Base-by-base conservation (phyloP, 2,797 vertebrate species). In the Staurois parvus region DNA sequence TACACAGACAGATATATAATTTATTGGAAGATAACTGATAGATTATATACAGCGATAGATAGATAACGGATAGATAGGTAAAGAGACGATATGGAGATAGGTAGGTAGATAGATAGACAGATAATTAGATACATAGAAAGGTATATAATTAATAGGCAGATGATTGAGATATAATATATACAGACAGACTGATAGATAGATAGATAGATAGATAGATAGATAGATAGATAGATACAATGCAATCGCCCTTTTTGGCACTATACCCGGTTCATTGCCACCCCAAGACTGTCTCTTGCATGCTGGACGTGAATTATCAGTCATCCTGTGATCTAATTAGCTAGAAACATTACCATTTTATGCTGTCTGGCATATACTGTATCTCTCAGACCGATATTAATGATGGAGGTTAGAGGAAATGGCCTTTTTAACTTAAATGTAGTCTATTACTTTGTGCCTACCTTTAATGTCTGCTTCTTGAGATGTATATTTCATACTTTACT, bases 401-500 rank as follows among this genome's bases (percentile, higher is more conserved):
- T 86, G 7, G 78, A 88, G 88, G 87, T 87, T 67, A 73, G 82
- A 85, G 88, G 89, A 90, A 91, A 91, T 89, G 89, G 91, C 89
- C 86, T 84, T 90, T 90, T 77, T 86, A 89, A 90, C 89, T 91
- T 88, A 88, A 88, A 90, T 81, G 87, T 87, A 84, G 86, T 86
- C 90, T 91, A 26, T 88, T 48, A 68, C 89, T 92, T 90, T 89
- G 67, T 89, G 89, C 84, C 85, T 87, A 90, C 89, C 90, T 91
- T 93, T 91, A 86, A 88, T 84, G 88, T 78, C 88, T 91, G 90
- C 11, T 89, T 91, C 88, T 89, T 84, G 89, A 86, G 86, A 89
- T 90, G 86, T 88, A 90, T 87, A 82, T 87, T 90, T 89, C 86
- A 86, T 89, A 94, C 95, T 96, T 94, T 92, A 93, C 93, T 95